phyloP scores from a whole-genome alignment of 30 jellyfish, hydroid and myxozoan species.

The Aurelia sp. region DNA sequence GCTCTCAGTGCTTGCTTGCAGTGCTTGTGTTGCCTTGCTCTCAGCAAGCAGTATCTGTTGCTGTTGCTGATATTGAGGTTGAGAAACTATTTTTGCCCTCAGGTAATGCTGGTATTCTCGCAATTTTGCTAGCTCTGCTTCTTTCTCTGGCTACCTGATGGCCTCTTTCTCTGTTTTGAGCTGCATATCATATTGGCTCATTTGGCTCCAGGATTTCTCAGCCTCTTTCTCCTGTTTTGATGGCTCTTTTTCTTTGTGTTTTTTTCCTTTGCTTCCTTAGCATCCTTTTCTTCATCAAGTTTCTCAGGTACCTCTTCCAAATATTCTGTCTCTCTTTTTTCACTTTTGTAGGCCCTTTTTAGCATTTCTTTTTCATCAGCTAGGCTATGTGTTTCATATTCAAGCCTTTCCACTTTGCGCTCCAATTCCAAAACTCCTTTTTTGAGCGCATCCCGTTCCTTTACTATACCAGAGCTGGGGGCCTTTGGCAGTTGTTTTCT shows the following conservation, averaged over 20 bases:
- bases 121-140: slow-evolving; percentile 30
- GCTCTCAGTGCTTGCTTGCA: not conserved
- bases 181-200: slow-evolving; percentile 20
- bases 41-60: not conserved
- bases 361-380: too few species aligned
- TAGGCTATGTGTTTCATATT: too few species aligned
- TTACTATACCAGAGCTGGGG: slow-evolving; percentile 11
- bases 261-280: not conserved
- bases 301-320: too few species aligned
- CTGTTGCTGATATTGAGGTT: too few species aligned
- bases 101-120: too few species aligned
- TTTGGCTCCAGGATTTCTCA: slow-evolving; percentile 19
- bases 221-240: slow-evolving; percentile 23
- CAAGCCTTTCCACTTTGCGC: slow-evolving; percentile 24
- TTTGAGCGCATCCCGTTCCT: slow-evolving; percentile 23
- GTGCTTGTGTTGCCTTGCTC: slow-evolving; percentile 3
- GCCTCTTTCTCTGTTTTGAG: slow-evolving; percentile 24
- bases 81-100: slow-evolving; percentile 1
- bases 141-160: slow-evolving; percentile 21
- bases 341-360: too few species aligned
- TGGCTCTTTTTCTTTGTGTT: slow-evolving; percentile 7
- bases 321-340: too few species aligned
- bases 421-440: slow-evolving; percentile 14
- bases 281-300: too few species aligned
- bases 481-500: slow-evolving; percentile 11